Evolutionary conservation across 2,888 invertebrate species (phyloP).

Genomic region (Oegoconia quadripuncta): DNA sequence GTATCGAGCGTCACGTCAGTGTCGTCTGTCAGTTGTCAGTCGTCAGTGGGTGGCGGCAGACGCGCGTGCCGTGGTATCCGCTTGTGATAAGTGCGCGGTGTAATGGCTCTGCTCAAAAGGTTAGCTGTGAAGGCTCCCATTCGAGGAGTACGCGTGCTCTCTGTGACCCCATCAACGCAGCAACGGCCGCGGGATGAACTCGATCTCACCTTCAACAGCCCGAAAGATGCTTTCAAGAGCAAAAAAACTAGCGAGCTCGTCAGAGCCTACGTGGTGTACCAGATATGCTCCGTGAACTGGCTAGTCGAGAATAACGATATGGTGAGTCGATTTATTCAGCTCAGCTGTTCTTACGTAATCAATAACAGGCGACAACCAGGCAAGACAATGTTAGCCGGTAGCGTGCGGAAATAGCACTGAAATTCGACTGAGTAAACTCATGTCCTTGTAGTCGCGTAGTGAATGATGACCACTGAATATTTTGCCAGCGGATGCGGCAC

Average conservation of each 20-base stretch:
- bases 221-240: conserved; percentile 95
- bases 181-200: conserved; percentile 80
- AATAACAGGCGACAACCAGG: conserved; percentile 27
- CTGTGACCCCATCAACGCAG: conserved; percentile 39
- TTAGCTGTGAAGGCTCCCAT: conserved; percentile 58
- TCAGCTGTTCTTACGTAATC: conserved; percentile 61
- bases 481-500: conserved; percentile 8
- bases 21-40: conserved; percentile 56
- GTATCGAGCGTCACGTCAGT: conserved; percentile 65
- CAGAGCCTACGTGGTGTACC: conserved; percentile 94
- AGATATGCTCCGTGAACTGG: conserved; percentile 91
- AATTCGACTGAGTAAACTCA: conserved; percentile 33
- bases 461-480: conserved; percentile 26
- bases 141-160: conserved; percentile 23
- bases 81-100: conserved; percentile 41
- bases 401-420: conserved; percentile 44
- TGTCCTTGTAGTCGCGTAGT: conserved; percentile 37
- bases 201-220: conserved; percentile 92
- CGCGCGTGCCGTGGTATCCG: conserved; percentile 38
- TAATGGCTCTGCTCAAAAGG: conserved; percentile 67
- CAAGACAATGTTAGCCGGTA: conserved; percentile 33
- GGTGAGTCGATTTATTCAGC: conserved; percentile 80
- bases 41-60: conserved; percentile 49
- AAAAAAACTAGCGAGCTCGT: conserved; percentile 96
- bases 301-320: conserved; percentile 95